These are phyloP conservation scores for Elephantulus edwardii DNA, from an alignment of 2,113 vertebrate genomes.

Conservation along the genomic window DNA sequence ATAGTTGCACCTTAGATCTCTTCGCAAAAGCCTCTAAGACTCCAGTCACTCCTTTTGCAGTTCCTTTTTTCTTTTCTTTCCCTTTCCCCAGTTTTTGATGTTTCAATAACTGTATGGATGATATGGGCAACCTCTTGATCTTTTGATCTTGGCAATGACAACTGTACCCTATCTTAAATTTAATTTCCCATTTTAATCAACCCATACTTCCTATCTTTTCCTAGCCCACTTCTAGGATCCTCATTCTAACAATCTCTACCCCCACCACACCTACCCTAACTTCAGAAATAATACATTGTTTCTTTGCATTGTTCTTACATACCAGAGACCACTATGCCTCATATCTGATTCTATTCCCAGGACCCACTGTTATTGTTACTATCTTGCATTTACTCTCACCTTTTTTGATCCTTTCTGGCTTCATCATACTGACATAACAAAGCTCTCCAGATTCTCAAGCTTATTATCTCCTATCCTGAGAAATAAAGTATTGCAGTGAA, in stretches of 20 bases:
- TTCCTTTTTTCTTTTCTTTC: no score
- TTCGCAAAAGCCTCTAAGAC: no score
- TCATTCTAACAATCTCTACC: neutral
- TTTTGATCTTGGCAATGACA: no score
- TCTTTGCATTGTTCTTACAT: fast-evolving
- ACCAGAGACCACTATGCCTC: fast-evolving
- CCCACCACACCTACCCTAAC: neutral
- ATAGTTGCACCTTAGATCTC: no score
- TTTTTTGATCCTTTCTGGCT: neutral
- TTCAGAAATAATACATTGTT: fast-evolving
- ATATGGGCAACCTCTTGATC: neutral
- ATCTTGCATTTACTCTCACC: neutral
- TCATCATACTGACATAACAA: neutral
- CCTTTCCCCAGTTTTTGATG: no score
- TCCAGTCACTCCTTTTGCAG: no score
- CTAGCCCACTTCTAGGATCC: neutral
- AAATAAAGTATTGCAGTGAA: no score
- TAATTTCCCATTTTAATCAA: neutral
- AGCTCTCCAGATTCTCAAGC: no score
- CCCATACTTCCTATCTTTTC: no score
- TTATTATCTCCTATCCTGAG: no score
- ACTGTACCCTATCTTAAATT: neutral
- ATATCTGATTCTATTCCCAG: neutral
- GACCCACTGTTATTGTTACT: no score
- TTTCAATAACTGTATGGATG: neutral